Base-by-base conservation (phyloP, 2,888 invertebrate species). In the Tetragonisca angustula region DNA sequence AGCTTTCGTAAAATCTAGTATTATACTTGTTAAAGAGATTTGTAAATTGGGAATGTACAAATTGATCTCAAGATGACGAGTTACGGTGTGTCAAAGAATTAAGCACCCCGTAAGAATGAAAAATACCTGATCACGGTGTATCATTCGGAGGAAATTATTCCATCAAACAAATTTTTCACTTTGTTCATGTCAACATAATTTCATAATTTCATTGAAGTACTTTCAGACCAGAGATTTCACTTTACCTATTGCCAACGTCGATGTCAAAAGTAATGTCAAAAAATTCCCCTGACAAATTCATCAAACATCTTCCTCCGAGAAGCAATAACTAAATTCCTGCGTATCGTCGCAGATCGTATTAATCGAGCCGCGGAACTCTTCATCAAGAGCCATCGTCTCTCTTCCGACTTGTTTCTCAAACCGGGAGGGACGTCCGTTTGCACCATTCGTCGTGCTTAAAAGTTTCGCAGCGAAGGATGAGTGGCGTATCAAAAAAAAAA, bases 371-470 rank as follows among this genome's bases (percentile, higher is more conserved):
- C 2, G 4, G 15, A 59, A 59, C 56, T 59, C n/a, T 15, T 15
- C 5, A 15, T 24, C n/a, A 15, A 24, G n/a, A 24, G n/a, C 15
- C 15, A 2, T n/a, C 56, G 24, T n/a, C 56, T 15, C 36, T n/a
- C 5, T 5, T 15, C 13, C 56, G 24, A 13, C n/a, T 56, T 56
- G 15, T 59, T 59, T 24, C n/a, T 5, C 56, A 15, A 59, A 59
- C 13, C n/a, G 5, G n/a, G 56, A n/a, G n/a, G 5, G 24, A 15
- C 2, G 62, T 62, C 43, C 74, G 81, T 74, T 83, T 65, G 69
- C 43, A 15, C 81, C 52, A 81, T 81, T 68, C 68, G 59, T 83
- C 81, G 69, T 36, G 49, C 69, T 81, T 70, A 59, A 82, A 75
- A 61, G 68, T 80, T 69, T n/a, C 54, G 43, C 9, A 43, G 43